Conservation (phyloP, 2,888 invertebrate genomes). For the Macrosiphum euphorbiae region DNA sequence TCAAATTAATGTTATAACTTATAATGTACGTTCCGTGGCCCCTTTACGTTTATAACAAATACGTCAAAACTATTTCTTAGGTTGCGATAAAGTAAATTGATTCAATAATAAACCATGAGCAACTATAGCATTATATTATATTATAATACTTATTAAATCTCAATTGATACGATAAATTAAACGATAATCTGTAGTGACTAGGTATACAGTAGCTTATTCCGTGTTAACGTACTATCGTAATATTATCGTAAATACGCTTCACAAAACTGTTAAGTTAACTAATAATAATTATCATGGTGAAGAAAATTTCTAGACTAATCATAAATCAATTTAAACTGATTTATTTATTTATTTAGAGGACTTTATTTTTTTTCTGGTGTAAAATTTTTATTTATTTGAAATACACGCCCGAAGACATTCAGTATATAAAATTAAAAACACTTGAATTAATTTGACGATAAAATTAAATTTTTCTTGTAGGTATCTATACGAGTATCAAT, state of each 20-base stretch:
- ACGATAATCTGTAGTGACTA: not conserved
- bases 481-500: no score
- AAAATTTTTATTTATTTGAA: not conserved
- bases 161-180: conserved; percentile 43
- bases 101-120: conserved; percentile 9
- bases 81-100: conserved; percentile 16
- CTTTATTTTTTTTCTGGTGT: not conserved
- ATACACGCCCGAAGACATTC: no score
- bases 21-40: not conserved
- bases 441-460: not conserved
- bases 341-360: not conserved
- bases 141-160: conserved; percentile 6
- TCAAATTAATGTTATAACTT: not conserved
- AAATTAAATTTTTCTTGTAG: not conserved
- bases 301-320: not conserved
- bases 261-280: not conserved
- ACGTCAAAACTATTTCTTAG: conserved; percentile 27
- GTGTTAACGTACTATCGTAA: not conserved
- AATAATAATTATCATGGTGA: not conserved
- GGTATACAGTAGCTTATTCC: not conserved
- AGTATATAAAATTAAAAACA: no score
- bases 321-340: not conserved
- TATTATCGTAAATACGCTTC: not conserved
- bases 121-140: not conserved
- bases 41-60: not conserved